These are phyloP conservation scores for Drosophila erecta DNA, from an alignment of 1,140 invertebrate genomes.

Conservation along the genomic window DNA sequence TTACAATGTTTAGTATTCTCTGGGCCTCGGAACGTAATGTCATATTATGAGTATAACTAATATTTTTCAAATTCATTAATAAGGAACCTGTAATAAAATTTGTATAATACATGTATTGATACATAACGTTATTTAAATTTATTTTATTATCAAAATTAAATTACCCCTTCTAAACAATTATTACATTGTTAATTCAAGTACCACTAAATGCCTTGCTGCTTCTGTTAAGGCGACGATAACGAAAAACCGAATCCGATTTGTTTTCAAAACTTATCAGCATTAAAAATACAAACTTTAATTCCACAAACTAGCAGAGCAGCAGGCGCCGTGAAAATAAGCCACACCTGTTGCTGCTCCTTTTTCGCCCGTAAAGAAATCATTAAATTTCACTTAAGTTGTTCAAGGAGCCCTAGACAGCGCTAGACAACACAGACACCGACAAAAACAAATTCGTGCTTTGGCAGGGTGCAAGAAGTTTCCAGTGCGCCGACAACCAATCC, in stretches of 20 bases:
- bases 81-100: no score
- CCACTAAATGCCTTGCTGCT: no score
- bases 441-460: constrained; percentile 18
- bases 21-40: no score
- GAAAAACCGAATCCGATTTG: neutral
- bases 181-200: no score
- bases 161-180: no score
- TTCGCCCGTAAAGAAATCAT: constrained; percentile 65
- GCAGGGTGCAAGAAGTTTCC: neutral
- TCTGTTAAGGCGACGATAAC: neutral
- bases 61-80: no score
- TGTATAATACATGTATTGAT: no score
- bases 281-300: constrained; percentile 61
- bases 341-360: constrained; percentile 62
- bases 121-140: no score
- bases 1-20: no score
- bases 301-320: constrained; percentile 59
- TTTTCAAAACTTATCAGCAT: constrained; percentile 30
- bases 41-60: no score
- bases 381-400: constrained; percentile 75
- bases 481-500: constrained; percentile 16
- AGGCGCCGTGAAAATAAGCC: constrained; percentile 20
- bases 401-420: constrained; percentile 42
- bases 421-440: constrained; percentile 20
- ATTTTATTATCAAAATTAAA: no score